Evolutionary conservation across 2,797 vertebrate species (phyloP).

Genomic region (Malacoctenus gilli): DNA sequence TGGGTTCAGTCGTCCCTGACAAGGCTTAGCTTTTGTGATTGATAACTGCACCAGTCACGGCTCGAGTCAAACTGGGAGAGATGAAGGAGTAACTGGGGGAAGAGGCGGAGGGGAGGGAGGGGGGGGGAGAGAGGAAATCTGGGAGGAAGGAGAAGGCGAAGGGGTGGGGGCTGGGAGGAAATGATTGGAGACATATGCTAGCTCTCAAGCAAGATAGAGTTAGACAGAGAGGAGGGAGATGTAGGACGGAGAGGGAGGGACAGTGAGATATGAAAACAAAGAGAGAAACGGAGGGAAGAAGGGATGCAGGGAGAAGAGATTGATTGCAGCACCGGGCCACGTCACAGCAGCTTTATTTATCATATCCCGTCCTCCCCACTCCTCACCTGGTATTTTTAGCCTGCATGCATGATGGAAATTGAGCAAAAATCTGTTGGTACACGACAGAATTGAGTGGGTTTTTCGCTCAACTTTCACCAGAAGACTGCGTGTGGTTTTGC

Average conservation of each 20-base stretch:
- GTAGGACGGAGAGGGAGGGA: constrained; percentile 69
- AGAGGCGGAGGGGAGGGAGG: constrained; percentile 46
- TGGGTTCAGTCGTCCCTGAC: constrained; percentile 86
- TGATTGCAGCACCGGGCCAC: constrained; percentile 57
- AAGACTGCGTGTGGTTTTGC: neutral
- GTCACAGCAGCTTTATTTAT: constrained; percentile 64
- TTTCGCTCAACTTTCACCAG: neutral
- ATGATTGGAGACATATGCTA: constrained; percentile 97
- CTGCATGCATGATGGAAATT: constrained; percentile 36
- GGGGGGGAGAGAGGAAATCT: constrained; percentile 63
- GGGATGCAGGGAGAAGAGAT: constrained; percentile 61
- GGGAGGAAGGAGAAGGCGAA: constrained; percentile 74
- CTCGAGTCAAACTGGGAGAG: constrained; percentile 76
- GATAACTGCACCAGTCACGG: constrained; percentile 92
- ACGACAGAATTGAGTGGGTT: neutral
- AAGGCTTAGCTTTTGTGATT: constrained; percentile 93
- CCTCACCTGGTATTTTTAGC: constrained; percentile 72
- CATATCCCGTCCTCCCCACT: constrained; percentile 26
- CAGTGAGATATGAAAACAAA: constrained; percentile 74
- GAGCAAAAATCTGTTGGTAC: constrained; percentile 20
- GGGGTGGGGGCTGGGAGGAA: constrained; percentile 89
- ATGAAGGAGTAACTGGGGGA: constrained; percentile 71
- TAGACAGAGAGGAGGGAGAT: constrained; percentile 71
- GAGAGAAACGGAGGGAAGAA: constrained; percentile 50
- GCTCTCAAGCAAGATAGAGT: constrained; percentile 79